Conservation (phyloP, 2,113 vertebrate genomes). For the Xiphorhynchus elegans region DNA sequence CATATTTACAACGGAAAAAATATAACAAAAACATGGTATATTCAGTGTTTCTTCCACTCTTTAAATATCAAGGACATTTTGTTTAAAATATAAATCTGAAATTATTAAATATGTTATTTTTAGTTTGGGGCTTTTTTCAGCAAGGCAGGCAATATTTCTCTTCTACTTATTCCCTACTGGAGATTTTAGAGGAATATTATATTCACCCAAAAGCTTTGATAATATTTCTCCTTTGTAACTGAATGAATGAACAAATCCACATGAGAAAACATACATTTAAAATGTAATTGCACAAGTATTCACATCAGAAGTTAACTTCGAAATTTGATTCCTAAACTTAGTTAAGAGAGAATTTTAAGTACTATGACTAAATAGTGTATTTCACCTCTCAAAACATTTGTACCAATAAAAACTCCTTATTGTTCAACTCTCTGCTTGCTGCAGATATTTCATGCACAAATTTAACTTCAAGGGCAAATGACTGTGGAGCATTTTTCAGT, state of each 20-base stretch:
- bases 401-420: neutral
- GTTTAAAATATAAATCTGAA: neutral
- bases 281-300: neutral
- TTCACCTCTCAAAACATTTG: neutral
- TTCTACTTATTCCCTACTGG: neutral
- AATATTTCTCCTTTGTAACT: neutral
- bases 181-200: neutral
- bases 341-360: neutral
- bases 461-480: neutral
- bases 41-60: neutral
- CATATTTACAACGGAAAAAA: neutral
- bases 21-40: neutral
- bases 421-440: neutral
- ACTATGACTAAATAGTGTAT: neutral
- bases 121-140: neutral
- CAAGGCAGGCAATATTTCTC: neutral
- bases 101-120: neutral
- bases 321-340: neutral
- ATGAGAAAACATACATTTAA: neutral
- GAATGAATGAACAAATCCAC: neutral
- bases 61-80: neutral
- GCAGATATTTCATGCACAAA: neutral
- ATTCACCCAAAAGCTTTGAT: conserved; percentile 10
- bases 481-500: neutral
- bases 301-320: neutral